Evolutionary conservation across 2,888 invertebrate genomes (phyloP).

Genomic region (Watsonalla binaria): DNA sequence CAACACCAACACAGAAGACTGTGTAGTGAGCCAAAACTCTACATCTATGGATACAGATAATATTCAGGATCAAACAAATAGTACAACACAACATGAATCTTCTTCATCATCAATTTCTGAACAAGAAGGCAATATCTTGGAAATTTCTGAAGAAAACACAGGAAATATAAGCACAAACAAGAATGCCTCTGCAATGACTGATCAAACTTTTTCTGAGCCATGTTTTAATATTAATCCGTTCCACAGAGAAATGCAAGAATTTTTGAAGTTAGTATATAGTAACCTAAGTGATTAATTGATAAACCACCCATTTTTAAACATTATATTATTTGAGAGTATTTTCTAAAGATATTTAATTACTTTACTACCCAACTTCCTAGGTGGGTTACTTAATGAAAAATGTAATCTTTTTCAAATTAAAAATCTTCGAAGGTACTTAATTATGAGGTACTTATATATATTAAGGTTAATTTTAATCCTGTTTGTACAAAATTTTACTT

Average conservation of each 20-base stretch:
- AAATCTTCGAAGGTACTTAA: neutral
- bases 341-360: too few relatives aligned
- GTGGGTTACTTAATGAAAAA: too few relatives aligned
- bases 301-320: too few relatives aligned
- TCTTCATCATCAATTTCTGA: constrained; percentile 44
- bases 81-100: constrained; percentile 26
- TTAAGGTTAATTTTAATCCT: too few relatives aligned
- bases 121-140: constrained; percentile 38
- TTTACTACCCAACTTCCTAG: too few relatives aligned
- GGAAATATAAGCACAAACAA: constrained; percentile 18
- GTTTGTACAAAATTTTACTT: too few relatives aligned
- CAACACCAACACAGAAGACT: neutral
- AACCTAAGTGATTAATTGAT: too few relatives aligned
- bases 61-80: constrained; percentile 20
- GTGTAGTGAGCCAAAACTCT: neutral
- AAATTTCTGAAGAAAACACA: constrained; percentile 26
- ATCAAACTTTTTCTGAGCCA: constrained; percentile 24
- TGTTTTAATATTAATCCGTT: constrained; percentile 31
- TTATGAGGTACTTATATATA: too few relatives aligned
- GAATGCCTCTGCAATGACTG: constrained; percentile 43
- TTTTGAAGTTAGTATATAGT: constrained; percentile 52
- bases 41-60: constrained; percentile 21
- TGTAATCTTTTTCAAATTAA: too few relatives aligned
- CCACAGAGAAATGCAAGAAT: constrained; percentile 50
- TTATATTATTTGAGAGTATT: too few relatives aligned